Evolutionary conservation across 1,140 invertebrate genomes (phyloP).

Genomic region (Drosophila tani): DNA sequence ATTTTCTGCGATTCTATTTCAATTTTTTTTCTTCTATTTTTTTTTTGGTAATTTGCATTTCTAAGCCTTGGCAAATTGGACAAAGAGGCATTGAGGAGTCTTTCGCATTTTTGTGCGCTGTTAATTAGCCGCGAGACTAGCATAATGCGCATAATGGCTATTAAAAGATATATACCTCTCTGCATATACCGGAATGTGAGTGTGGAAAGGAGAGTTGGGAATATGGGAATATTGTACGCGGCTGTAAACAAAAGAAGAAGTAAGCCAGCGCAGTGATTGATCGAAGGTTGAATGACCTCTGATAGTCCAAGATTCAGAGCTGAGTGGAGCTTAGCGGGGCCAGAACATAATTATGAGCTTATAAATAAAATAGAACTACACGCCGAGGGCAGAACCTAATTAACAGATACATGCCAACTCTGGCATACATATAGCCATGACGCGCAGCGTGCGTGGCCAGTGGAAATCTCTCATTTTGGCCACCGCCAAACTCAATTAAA

Average conservation of each 20-base stretch:
- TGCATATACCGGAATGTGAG: constrained; percentile 26
- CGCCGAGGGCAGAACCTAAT: constrained; percentile 30
- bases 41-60: constrained; percentile 70
- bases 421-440: constrained; percentile 28
- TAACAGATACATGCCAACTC: constrained; percentile 25
- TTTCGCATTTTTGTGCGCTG: constrained; percentile 52
- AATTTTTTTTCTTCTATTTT: not conserved
- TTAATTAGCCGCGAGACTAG: constrained; percentile 66
- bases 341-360: constrained; percentile 57
- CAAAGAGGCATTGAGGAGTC: constrained; percentile 63
- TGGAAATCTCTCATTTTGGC: constrained; percentile 42
- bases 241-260: constrained; percentile 49
- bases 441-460: constrained; percentile 67
- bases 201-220: constrained; percentile 29
- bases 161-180: constrained; percentile 40
- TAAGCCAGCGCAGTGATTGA: constrained; percentile 59
- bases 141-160: constrained; percentile 60
- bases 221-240: constrained; percentile 21
- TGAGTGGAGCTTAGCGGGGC: constrained; percentile 1
- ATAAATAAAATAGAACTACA: constrained; percentile 59
- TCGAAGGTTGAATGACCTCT: constrained; percentile 70
- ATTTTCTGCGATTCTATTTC: not conserved
- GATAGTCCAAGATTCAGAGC: constrained; percentile 22
- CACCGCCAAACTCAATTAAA: constrained; percentile 62
- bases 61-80: constrained; percentile 64